These are phyloP conservation scores for Heliothis virescens DNA, from an alignment of 1,140 invertebrate genomes.

Conservation along the genomic window DNA sequence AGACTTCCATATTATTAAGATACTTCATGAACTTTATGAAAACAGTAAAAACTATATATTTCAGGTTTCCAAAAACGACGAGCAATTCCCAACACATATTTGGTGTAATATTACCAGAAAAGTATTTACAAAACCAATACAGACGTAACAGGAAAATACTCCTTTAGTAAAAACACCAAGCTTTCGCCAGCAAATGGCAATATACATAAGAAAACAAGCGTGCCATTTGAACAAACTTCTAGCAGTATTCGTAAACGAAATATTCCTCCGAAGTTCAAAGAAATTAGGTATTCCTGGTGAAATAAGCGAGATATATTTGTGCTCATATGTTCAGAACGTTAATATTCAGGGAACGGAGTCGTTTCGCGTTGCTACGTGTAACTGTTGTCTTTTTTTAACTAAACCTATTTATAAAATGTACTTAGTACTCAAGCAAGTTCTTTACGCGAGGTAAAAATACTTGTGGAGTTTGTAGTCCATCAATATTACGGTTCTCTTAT, in stretches of 20 bases:
- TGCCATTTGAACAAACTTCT: constrained; percentile 16
- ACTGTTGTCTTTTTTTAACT: constrained; percentile 4
- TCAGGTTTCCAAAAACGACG: neutral
- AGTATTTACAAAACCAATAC: neutral
- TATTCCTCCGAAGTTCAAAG: constrained; percentile 12
- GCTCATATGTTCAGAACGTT: constrained; percentile 3
- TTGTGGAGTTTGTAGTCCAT: too few species aligned
- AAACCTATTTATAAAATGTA: neutral
- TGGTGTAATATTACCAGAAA: neutral
- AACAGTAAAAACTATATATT: too few species aligned
- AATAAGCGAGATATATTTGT: constrained; percentile 1
- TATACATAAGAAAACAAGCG: constrained; percentile 20
- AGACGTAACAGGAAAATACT: neutral
- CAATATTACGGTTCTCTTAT: too few species aligned
- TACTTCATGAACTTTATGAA: too few species aligned
- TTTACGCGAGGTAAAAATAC: too few species aligned
- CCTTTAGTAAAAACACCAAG: neutral
- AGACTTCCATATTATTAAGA: too few species aligned
- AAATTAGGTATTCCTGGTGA: constrained; percentile 24
- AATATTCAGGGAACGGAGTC: constrained; percentile 14
- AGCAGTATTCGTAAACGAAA: neutral
- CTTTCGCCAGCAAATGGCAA: neutral
- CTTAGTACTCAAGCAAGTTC: too few species aligned
- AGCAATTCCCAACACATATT: neutral
- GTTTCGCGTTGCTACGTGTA: neutral